A percentile compares a stretch with the other conserved stretches of the same genome.
Conservation (phyloP, 2,797 vertebrate genomes). For the Syncerus caffer region DNA sequence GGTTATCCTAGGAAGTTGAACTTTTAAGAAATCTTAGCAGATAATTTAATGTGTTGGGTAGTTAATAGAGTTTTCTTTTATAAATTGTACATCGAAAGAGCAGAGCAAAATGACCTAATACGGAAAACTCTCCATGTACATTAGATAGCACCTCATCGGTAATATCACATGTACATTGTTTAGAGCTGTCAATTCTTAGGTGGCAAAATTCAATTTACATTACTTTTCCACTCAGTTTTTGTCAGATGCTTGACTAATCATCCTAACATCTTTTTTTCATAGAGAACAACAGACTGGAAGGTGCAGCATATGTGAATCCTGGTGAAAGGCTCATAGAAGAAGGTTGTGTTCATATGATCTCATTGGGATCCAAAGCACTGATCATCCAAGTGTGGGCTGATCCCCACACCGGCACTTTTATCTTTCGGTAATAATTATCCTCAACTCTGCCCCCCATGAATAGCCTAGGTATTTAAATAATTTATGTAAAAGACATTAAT, state of each 20-base stretch:
- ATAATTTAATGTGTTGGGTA: neutral
- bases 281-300: constrained; percentile 83
- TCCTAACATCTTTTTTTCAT: constrained; percentile 69
- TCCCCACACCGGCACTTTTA: constrained; percentile 87
- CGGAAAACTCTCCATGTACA: neutral
- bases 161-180: neutral
- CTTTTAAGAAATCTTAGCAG: neutral
- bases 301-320: constrained; percentile 79
- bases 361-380: constrained; percentile 95
- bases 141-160: neutral
- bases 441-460: neutral
- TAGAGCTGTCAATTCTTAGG: neutral
- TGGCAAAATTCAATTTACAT: neutral
- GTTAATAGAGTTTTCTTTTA: neutral
- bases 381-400: constrained; percentile 99
- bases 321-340: constrained; percentile 87
- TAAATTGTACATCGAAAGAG: neutral
- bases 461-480: constrained; percentile 32
- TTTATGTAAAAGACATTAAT: neutral
- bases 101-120: neutral
- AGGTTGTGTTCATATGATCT: constrained; percentile 91
- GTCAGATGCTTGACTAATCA: neutral
- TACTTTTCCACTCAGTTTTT: neutral
- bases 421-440: constrained; percentile 89
- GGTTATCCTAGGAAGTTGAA: neutral